Evolutionary conservation across 1,140 invertebrate genomes (phyloP).

Genomic region (Micrasema longulum): DNA sequence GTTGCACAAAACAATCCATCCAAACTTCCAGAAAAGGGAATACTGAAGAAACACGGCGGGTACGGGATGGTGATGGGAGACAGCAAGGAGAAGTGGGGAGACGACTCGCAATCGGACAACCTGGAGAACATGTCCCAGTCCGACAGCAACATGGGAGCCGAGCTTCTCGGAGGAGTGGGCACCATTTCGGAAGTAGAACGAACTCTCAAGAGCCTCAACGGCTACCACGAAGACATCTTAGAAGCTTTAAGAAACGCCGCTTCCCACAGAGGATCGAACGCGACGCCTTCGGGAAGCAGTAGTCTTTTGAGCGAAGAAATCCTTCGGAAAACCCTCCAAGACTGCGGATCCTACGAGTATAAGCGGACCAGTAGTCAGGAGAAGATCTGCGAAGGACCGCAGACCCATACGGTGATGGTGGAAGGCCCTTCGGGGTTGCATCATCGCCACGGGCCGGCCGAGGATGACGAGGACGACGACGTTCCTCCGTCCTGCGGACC

Average conservation of each 20-base stretch:
- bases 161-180: conserved; percentile 69
- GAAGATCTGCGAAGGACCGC: conserved; percentile 73
- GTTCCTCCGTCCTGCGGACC: conserved; percentile 79
- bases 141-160: conserved; percentile 71
- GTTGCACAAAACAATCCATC: conserved; percentile 80
- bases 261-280: conserved; percentile 73
- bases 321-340: conserved; percentile 74
- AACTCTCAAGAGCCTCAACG: conserved; percentile 87
- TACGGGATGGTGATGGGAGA: conserved; percentile 79
- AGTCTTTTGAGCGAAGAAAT: conserved; percentile 73
- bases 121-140: conserved; percentile 77
- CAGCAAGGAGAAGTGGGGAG: conserved; percentile 76
- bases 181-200: conserved; percentile 82
- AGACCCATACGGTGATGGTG: conserved; percentile 62
- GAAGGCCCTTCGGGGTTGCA: conserved; percentile 55
- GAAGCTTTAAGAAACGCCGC: conserved; percentile 87
- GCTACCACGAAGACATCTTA: conserved; percentile 92
- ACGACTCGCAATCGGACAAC: conserved; percentile 80
- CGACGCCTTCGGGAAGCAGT: conserved; percentile 72
- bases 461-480: conserved; percentile 78
- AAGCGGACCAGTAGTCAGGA: conserved; percentile 75
- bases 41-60: conserved; percentile 85
- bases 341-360: conserved; percentile 72
- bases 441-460: conserved; percentile 57
- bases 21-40: conserved; percentile 87